Evolutionary conservation across 2,888 invertebrate species (phyloP).

Genomic region (Seira musarum): DNA sequence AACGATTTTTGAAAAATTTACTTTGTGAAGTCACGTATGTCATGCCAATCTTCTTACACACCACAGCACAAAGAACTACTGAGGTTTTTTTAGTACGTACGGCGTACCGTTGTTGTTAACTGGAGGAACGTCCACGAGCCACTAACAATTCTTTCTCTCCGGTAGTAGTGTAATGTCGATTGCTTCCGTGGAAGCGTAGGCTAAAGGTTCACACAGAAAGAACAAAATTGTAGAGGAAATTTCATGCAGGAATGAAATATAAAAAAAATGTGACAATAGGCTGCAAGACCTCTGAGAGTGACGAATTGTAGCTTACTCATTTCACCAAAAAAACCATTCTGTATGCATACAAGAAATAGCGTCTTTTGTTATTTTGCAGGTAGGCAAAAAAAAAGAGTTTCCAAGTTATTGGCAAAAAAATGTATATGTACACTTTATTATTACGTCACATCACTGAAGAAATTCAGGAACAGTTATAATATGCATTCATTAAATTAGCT

Average conservation of each 20-base stretch:
- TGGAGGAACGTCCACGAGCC: conserved; percentile 51
- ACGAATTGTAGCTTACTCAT: conserved; percentile 4
- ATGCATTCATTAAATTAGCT: too few relatives aligned
- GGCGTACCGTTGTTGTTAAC: conserved; percentile 28
- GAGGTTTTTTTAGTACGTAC: not conserved
- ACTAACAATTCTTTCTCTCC: conserved; percentile 36
- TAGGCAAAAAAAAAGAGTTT: not conserved
- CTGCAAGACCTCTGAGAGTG: conserved; percentile 4
- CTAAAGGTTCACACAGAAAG: not conserved
- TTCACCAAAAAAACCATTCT: not conserved
- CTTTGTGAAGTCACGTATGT: too few relatives aligned
- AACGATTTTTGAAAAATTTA: too few relatives aligned
- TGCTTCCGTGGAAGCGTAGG: not conserved
- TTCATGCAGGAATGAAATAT: not conserved
- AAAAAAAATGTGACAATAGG: conserved; percentile 7
- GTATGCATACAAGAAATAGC: not conserved
- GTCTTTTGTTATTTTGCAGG: not conserved
- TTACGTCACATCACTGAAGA: not conserved
- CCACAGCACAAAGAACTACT: too few relatives aligned
- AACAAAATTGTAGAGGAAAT: not conserved
- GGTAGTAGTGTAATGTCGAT: not conserved
- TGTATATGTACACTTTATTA: not conserved
- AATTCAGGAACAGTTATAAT: not conserved
- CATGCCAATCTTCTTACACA: too few relatives aligned
- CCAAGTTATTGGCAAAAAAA: not conserved